These are phyloP conservation scores for Dasypogon diadema DNA, from an alignment of 2,888 invertebrate species.

Conservation along the genomic window DNA sequence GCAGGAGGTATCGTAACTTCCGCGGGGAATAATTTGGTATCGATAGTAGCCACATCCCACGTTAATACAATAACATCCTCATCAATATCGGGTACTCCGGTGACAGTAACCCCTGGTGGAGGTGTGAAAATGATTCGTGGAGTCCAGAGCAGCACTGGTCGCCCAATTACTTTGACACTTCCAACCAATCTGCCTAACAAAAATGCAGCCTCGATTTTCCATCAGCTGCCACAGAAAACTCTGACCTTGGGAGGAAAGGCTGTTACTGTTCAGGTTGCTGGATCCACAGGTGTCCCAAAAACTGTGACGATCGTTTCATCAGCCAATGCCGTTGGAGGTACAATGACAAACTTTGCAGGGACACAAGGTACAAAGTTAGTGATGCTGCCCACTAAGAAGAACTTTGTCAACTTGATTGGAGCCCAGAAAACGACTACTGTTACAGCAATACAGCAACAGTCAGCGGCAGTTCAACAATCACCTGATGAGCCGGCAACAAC, in stretches of 20 bases:
- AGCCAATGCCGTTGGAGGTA: slow-evolving; percentile 64
- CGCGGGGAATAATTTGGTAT: slow-evolving; percentile 68
- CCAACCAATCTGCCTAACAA: slow-evolving; percentile 65
- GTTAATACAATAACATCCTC: slow-evolving; percentile 62
- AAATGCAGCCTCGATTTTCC: slow-evolving; percentile 59
- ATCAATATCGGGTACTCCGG: slow-evolving; percentile 70
- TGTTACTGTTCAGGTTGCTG: slow-evolving; percentile 78
- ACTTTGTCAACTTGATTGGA: slow-evolving; percentile 71
- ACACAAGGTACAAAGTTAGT: slow-evolving; percentile 69
- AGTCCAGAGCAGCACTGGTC: slow-evolving; percentile 69
- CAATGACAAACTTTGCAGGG: slow-evolving; percentile 59
- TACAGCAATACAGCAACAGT: slow-evolving; percentile 58
- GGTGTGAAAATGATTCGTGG: slow-evolving; percentile 71
- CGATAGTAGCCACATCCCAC: slow-evolving; percentile 61
- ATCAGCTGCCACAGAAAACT: slow-evolving; percentile 70
- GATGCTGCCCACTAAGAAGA: slow-evolving; percentile 70
- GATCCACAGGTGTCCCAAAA: slow-evolving; percentile 72
- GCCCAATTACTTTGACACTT: slow-evolving; percentile 78
- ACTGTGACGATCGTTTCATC: slow-evolving; percentile 73
- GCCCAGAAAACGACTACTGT: slow-evolving; percentile 57
- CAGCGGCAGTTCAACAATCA: slow-evolving; percentile 68
- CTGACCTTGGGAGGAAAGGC: slow-evolving; percentile 79
- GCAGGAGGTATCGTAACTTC: slow-evolving; percentile 73
- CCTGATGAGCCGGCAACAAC: slow-evolving; percentile 70
- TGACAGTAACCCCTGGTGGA: slow-evolving; percentile 68